Base-by-base conservation (phyloP, 2,797 vertebrate genomes). In the Tokudaia tokunoshimensis region DNA sequence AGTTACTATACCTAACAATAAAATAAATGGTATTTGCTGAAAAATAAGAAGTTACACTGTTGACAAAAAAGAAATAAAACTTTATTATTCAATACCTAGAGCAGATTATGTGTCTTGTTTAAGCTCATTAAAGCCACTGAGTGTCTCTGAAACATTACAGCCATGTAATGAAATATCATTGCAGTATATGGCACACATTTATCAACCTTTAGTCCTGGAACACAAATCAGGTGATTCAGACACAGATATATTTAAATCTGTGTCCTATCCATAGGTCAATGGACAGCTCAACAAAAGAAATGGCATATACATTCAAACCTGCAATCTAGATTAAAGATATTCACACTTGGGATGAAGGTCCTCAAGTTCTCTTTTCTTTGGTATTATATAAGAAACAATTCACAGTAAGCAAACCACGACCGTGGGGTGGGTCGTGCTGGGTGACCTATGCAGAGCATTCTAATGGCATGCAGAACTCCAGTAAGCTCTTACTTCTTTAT, bases 261-360 rank as follows among this genome's bases (percentile, higher is more conserved):
- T 14, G 90, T 70, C 65, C 86, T 85, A 61, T 7, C 70, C 19
- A 47, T n/a, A 96, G 81, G 91, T 57, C 80, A 89, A 15, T 72
- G 72, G 94, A 26, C 50, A 86, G 59, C 44, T 95, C 80, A 86
- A 91, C 92, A 91, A 91, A 97, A 90, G 87, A 95, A 90, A 96
- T 75, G 20, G 29, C 88, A 50, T 24, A 61, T 31, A 76, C 37
- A 89, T 95, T 94, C 2, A 93, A 96, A 96, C 89, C 82, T 65
- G n/a, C 2, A 34, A 95, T 34, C 10, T 63, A 84, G 84, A 76
- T 78, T 83, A 97, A 95, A 44, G 94, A 91, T 91, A 57, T 91
- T 92, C 72, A 84, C 72, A 86, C 41, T 37, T 74, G 44, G 29
- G 31, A 90, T 26, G 22, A 91, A 52, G 50, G 10, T 44, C 70